Conservation (phyloP, 2,797 vertebrate species). For the Poeciliopsis gracilis region DNA sequence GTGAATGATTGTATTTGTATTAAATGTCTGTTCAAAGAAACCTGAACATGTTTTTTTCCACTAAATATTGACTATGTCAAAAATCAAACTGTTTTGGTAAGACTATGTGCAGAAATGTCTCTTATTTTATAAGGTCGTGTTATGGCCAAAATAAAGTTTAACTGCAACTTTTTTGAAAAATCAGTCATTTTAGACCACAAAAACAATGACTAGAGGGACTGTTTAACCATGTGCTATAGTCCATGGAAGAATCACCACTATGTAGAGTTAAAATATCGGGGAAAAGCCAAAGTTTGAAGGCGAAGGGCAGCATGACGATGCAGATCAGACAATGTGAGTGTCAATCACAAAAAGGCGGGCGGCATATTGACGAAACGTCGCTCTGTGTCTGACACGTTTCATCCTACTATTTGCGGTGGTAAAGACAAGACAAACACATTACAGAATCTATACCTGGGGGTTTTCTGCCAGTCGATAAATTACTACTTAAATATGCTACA, state of each 20-base stretch:
- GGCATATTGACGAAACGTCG: constrained; percentile 71
- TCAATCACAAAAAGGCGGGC: constrained; percentile 23
- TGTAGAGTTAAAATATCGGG: constrained; percentile 13
- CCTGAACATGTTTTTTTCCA: too few species aligned
- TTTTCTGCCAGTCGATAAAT: constrained; percentile 46
- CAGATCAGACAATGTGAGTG: constrained; percentile 55
- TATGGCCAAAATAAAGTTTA: too few species aligned
- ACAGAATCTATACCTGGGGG: constrained; percentile 11
- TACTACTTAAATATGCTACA: constrained; percentile 48
- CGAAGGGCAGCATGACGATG: constrained; percentile 51
- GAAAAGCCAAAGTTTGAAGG: constrained; percentile 32
- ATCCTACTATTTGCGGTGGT: constrained; percentile 57
- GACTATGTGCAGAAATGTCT: too few species aligned
- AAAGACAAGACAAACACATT: constrained; percentile 45
- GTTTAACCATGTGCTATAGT: neutral
- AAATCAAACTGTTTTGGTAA: too few species aligned
- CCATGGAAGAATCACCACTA: neutral
- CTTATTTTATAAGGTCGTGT: too few species aligned
- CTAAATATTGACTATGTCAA: too few species aligned
- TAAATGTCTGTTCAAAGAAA: too few species aligned
- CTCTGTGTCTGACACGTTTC: constrained; percentile 63
- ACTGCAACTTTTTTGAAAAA: too few species aligned
- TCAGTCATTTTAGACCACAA: too few species aligned
- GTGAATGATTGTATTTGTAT: too few species aligned
- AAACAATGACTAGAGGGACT: too few species aligned